Evolutionary conservation across 2,113 vertebrate species (phyloP).

Genomic region (Anthoscopus minutus): DNA sequence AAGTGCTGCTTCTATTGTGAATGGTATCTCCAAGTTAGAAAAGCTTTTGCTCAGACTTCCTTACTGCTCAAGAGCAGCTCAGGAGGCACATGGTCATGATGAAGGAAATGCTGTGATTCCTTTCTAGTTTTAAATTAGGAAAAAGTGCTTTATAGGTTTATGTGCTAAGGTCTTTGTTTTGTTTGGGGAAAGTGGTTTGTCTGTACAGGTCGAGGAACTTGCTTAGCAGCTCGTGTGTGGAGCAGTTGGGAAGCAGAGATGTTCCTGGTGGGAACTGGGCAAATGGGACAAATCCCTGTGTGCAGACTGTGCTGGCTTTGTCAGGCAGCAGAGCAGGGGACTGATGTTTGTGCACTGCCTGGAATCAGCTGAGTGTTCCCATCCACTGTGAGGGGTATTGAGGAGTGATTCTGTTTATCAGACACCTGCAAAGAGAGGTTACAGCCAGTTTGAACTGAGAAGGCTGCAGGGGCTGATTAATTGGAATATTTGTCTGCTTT

Average conservation of each 20-base stretch:
- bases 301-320: background rate
- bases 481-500: background rate
- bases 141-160: background rate
- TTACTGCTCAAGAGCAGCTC: background rate
- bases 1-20: background rate
- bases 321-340: background rate
- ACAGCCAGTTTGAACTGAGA: background rate
- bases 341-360: fast-evolving
- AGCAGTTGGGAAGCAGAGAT: background rate
- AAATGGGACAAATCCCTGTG: background rate
- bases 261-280: background rate
- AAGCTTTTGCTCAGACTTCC: background rate
- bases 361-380: background rate
- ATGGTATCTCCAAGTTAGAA: background rate
- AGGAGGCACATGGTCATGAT: fast-evolving
- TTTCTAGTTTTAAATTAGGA: background rate
- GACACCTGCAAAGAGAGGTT: background rate
- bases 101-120: background rate
- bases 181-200: background rate
- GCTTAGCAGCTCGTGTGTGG: background rate
- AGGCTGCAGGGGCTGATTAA: background rate
- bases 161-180: background rate
- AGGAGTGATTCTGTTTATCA: background rate
- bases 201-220: background rate
- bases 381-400: fast-evolving